Evolutionary conservation across 2,797 vertebrate genomes (phyloP), one percentile per base, ranked within the genome.

Genomic region (Lophius americanus): DNA sequence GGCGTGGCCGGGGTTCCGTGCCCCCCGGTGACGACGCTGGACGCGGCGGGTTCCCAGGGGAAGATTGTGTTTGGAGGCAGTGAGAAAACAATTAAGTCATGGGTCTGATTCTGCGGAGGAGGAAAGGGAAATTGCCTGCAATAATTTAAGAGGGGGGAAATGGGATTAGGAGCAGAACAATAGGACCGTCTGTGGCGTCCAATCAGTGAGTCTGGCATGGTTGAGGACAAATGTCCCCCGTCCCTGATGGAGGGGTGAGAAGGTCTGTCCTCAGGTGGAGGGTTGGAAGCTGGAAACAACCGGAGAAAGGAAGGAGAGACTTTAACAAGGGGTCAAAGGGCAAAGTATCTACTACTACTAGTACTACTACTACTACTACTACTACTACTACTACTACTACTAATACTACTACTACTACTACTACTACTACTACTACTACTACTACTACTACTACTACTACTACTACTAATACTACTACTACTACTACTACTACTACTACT

Each of bases 41-140:
- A 65, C 62, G n/a, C 0, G 57, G 37, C 39, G 35, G 73, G 82
- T 91, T 92, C 91, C 84, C 91, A 91, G 75, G 85, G 85, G 73
- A 60, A 54, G 44, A 53, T 60, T 51, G 51, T 44, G 70, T 76
- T 70, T 12, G 47, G 65, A 77, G 68, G 73, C 60, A 64, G 63
- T 75, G 58, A 79, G 74, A 91, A 88, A 86, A 87, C 84, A 89
- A 87, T 88, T 69, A 88, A 82, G 84, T 86, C 86, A 85, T 81
- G 68, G 80, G 75, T 60, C 47, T 68, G n/a, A 39, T 57, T 60
- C 54, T 64, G 57, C 32, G 73, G 56, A 79, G 81, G 66, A 89
- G 86, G 90, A 90, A 89, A 71, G 61, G 86, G 89, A 89, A 88
- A 87, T 77, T 67, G 61, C 63, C 49, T 10, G 71, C 51, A 52